Evolutionary conservation across 2,888 invertebrate species (phyloP).

Genomic region (Mellilla xanthometata): DNA sequence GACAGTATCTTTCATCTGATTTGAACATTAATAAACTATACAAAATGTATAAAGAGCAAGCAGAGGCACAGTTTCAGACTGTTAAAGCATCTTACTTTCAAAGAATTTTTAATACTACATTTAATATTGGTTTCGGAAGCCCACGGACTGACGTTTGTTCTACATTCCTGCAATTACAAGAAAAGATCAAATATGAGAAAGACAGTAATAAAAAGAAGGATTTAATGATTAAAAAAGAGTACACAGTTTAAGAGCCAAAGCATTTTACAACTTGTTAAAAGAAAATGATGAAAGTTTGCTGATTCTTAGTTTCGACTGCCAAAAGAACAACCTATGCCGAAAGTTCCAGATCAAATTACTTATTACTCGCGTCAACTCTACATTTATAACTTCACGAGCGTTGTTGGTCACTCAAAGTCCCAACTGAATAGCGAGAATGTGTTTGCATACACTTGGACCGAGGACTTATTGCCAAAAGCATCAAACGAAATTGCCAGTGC

Average conservation of each 20-base stretch:
- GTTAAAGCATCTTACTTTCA: slow-evolving; percentile 28
- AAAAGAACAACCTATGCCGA: slow-evolving; percentile 29
- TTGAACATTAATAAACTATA: slow-evolving; percentile 26
- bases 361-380: slow-evolving; percentile 32
- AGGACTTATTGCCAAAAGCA: slow-evolving; percentile 26
- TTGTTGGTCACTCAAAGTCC: slow-evolving; percentile 11
- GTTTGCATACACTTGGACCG: slow-evolving; percentile 28
- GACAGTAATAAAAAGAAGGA: slow-evolving; percentile 25
- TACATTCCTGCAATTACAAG: slow-evolving; percentile 25
- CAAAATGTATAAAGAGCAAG: slow-evolving; percentile 25
- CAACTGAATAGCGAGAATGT: slow-evolving; percentile 20
- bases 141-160: slow-evolving; percentile 34
- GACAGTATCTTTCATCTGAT: slow-evolving; percentile 28
- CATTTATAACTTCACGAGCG: slow-evolving; percentile 18
- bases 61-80: slow-evolving; percentile 9
- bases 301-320: slow-evolving; percentile 30
- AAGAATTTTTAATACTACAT: slow-evolving; percentile 30
- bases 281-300: slow-evolving; percentile 26
- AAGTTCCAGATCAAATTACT: slow-evolving; percentile 31
- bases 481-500: slow-evolving; percentile 29
- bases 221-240: slow-evolving; percentile 29
- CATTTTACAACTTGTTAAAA: slow-evolving; percentile 32
- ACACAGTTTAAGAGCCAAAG: slow-evolving; percentile 32
- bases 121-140: slow-evolving; percentile 33
- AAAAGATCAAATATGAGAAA: slow-evolving; percentile 34